Conservation (phyloP, 2,888 invertebrate genomes). For the Troides aeacus region DNA sequence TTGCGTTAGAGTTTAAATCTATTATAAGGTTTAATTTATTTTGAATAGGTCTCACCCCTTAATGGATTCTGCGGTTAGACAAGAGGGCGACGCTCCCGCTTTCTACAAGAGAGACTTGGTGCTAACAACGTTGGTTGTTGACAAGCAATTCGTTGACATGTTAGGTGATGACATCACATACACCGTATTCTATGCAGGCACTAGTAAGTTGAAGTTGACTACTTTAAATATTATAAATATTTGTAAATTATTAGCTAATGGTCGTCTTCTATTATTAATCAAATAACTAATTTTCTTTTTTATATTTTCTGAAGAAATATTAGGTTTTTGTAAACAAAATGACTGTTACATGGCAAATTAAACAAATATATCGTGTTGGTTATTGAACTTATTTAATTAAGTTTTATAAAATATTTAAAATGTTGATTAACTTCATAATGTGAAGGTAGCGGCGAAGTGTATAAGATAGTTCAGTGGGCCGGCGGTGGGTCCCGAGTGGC, state of each 20-base stretch:
- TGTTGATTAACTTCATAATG: conserved; percentile 13
- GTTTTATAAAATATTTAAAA: conserved; percentile 8
- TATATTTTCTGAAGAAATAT: too few relatives aligned
- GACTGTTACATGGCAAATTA: too few relatives aligned
- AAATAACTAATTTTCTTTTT: too few relatives aligned
- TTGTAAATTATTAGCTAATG: background rate
- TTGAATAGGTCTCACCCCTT: conserved; percentile 81
- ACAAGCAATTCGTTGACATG: conserved; percentile 79
- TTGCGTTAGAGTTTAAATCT: background rate
- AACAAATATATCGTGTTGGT: too few relatives aligned
- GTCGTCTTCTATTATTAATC: too few relatives aligned
- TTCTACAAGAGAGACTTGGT: conserved; percentile 82
- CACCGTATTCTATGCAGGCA: conserved; percentile 81
- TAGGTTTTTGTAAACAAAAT: too few relatives aligned
- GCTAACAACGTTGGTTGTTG: conserved; percentile 82
- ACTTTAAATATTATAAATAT: background rate
- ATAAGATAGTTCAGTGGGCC: conserved; percentile 83
- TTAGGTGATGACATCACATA: conserved; percentile 76
- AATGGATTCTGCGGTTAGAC: conserved; percentile 85
- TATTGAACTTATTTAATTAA: background rate
- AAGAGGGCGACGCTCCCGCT: conserved; percentile 81
- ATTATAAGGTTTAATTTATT: background rate
- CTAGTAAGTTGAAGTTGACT: conserved; percentile 66
- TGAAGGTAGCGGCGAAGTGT: conserved; percentile 80
- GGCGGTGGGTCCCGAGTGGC: conserved; percentile 78